Evolutionary conservation across 2,113 vertebrate genomes (phyloP).

Genomic region (Argyrosomus japonicus): DNA sequence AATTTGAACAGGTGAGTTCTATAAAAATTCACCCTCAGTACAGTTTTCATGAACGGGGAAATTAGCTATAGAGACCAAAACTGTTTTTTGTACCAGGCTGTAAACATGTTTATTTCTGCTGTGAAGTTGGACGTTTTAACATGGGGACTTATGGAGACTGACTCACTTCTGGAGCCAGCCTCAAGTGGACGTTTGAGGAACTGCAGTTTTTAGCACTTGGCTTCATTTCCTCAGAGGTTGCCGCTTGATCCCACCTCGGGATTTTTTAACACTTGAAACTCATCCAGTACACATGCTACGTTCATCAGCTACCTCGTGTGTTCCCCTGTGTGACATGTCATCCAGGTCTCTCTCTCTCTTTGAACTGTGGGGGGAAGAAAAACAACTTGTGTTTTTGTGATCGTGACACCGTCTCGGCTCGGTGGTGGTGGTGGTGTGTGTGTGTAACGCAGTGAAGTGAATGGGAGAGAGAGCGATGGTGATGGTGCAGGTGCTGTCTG

Average conservation of each 20-base stretch:
- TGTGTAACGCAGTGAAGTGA: conserved; percentile 30
- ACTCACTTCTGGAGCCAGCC: too few species aligned
- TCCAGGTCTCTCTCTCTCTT: conserved; percentile 25
- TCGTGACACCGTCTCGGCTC: conserved; percentile 26
- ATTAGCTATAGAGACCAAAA: too few species aligned
- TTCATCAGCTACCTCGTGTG: conserved; percentile 40
- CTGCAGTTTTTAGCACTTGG: too few species aligned
- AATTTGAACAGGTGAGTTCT: too few species aligned
- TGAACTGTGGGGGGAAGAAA: conserved; percentile 48
- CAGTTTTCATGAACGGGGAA: too few species aligned
- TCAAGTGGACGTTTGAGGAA: too few species aligned
- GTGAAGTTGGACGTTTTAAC: too few species aligned
- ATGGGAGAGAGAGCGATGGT: conserved; percentile 18
- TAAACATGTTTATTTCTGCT: too few species aligned
- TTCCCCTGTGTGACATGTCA: conserved; percentile 9
- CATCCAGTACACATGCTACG: conserved; percentile 45
- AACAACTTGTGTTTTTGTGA: conserved; percentile 59
- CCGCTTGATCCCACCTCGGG: not conserved
- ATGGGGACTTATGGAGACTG: too few species aligned
- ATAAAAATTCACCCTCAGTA: too few species aligned
- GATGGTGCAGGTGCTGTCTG: conserved; percentile 70
- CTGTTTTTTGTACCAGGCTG: too few species aligned
- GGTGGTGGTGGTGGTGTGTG: not conserved
- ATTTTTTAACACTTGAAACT: conserved; percentile 25
- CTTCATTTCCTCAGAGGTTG: too few species aligned